These are phyloP conservation scores for Physocephala rufipes DNA, from an alignment of 2,888 invertebrate genomes.

Conservation along the genomic window DNA sequence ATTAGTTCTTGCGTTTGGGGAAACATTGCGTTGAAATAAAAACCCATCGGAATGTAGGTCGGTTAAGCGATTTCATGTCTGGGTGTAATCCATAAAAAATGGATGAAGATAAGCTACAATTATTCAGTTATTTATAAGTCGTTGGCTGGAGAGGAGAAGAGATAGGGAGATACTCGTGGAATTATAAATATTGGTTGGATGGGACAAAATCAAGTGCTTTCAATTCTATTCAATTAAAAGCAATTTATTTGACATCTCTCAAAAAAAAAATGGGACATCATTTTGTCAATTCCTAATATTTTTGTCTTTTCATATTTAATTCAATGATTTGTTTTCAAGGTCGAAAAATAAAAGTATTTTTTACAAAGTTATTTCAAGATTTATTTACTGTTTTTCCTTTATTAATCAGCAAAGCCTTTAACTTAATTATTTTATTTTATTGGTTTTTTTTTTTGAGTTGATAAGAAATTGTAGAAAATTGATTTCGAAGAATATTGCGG, in stretches of 20 bases:
- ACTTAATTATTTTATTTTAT: neutral
- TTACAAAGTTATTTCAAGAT: neutral
- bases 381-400: neutral
- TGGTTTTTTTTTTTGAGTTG: neutral
- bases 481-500: too few relatives aligned
- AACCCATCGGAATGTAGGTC: neutral
- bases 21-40: too few relatives aligned
- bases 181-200: too few relatives aligned
- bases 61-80: neutral
- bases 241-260: constrained; percentile 15
- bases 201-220: constrained; percentile 16
- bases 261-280: neutral
- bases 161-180: neutral
- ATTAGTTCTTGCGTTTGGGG: neutral
- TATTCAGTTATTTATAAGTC: neutral
- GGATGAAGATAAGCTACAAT: constrained; percentile 21
- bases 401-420: neutral
- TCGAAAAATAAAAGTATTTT: neutral
- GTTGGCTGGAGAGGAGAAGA: too few relatives aligned
- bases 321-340: neutral
- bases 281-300: constrained; percentile 14
- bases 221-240: constrained; percentile 23
- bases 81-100: neutral
- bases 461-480: neutral
- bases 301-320: neutral